These are phyloP conservation scores for Temnothorax curvispinosus DNA, from an alignment of 1,140 invertebrate genomes.

Conservation along the genomic window DNA sequence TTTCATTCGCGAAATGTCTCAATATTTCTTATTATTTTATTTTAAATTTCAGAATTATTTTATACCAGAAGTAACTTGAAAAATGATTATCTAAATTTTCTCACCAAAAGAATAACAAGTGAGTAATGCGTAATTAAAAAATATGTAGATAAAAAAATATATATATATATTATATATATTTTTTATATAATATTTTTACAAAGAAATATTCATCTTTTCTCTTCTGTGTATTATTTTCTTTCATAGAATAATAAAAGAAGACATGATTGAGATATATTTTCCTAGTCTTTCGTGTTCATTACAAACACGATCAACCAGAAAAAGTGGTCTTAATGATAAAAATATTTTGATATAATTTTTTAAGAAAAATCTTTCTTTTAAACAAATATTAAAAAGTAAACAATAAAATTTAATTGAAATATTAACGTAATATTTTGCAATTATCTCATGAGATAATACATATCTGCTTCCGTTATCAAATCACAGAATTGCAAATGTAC, in stretches of 20 bases:
- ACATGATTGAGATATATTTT: not conserved
- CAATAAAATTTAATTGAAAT: slow-evolving; percentile 33
- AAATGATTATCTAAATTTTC: not conserved
- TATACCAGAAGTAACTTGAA: not conserved
- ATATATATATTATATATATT: not conserved
- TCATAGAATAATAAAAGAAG: not conserved
- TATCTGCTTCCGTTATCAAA: slow-evolving; percentile 43
- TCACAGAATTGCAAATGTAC: slow-evolving; percentile 79
- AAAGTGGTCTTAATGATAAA: not conserved
- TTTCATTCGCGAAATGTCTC: not conserved
- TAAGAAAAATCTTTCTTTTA: not conserved
- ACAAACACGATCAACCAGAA: not conserved
- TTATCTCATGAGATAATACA: slow-evolving; percentile 5
- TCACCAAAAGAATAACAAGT: not conserved
- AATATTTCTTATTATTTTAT: not conserved
- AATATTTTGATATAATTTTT: not conserved
- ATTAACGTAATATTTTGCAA: slow-evolving; percentile 37
- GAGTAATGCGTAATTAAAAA: not conserved
- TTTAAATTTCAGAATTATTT: not conserved
- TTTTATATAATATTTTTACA: not conserved
- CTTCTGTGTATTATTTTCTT: not conserved
- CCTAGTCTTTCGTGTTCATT: not conserved
- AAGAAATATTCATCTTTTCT: not conserved
- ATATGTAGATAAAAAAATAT: not conserved
- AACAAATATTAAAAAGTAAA: not conserved